phyloP scores from a whole-genome alignment of 2,797 vertebrate species.

The Chromis chromis region DNA sequence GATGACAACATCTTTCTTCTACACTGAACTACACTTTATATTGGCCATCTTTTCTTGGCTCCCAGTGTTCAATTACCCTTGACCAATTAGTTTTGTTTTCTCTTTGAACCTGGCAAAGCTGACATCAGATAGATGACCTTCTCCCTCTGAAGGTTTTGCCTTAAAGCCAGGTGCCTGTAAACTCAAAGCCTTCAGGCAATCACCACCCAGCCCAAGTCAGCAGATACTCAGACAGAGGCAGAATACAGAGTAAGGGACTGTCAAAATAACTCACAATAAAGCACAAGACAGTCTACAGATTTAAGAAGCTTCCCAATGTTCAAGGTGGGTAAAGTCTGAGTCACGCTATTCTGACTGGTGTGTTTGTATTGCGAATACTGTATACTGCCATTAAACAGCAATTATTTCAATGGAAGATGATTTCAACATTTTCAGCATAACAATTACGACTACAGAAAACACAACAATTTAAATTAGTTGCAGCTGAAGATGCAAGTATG shows the following conservation, averaged over 20 bases:
- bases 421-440: not conserved
- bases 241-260: conserved; percentile 74
- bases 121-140: conserved; percentile 74
- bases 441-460: not conserved
- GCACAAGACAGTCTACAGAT: conserved; percentile 44
- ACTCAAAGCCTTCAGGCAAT: conserved; percentile 75
- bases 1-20: conserved; percentile 58
- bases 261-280: conserved; percentile 67
- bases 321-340: conserved; percentile 25
- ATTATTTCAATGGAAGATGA: no score
- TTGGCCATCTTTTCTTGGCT: conserved; percentile 53
- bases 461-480: not conserved
- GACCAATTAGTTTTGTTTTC: conserved; percentile 67
- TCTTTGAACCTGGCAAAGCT: conserved; percentile 63
- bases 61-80: conserved; percentile 68
- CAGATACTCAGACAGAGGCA: conserved; percentile 58
- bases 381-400: not conserved
- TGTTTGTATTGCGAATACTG: not conserved
- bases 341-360: conserved; percentile 20
- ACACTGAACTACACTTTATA: conserved; percentile 48
- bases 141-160: conserved; percentile 64
- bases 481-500: not conserved
- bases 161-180: conserved; percentile 69
- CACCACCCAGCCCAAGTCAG: conserved; percentile 69
- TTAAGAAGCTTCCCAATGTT: conserved; percentile 41